phyloP scores from a whole-genome alignment of 2,113 vertebrate species.

The Blennius ocellaris region DNA sequence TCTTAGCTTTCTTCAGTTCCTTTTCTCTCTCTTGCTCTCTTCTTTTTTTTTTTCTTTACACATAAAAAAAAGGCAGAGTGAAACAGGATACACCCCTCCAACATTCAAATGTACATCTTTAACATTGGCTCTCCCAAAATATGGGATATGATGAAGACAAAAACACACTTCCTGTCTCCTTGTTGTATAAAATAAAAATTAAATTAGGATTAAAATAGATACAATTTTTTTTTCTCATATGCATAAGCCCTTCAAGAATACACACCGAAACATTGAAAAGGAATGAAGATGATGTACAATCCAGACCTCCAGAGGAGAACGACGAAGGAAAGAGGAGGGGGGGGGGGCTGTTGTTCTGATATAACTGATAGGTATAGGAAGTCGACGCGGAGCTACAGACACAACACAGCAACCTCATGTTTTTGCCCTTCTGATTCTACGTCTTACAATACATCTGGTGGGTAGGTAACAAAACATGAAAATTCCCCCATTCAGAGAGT shows the following conservation, averaged over 20 bases:
- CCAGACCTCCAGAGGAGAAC: constrained; percentile 55
- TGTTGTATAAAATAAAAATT: constrained; percentile 69
- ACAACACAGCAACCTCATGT: constrained; percentile 33
- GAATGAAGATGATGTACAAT: constrained; percentile 71
- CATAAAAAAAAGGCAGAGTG: constrained; percentile 73
- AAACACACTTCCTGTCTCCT: constrained; percentile 49
- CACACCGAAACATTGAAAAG: constrained; percentile 59
- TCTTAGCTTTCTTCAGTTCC: constrained; percentile 31
- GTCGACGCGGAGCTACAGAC: constrained; percentile 39
- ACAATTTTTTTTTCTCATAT: constrained; percentile 55
- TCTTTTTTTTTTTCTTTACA: constrained; percentile 35
- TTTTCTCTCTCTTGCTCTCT: constrained; percentile 14
- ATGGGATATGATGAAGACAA: constrained; percentile 60
- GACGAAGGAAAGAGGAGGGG: too few species aligned
- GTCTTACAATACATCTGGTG: constrained; percentile 53
- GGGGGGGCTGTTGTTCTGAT: constrained; percentile 29
- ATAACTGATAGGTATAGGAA: constrained; percentile 21
- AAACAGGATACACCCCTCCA: constrained; percentile 63
- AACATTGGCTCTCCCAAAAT: constrained; percentile 69
- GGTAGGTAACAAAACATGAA: constrained; percentile 30
- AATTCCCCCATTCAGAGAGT: constrained; percentile 5
- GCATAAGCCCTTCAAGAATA: constrained; percentile 84
- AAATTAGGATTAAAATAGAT: constrained; percentile 71
- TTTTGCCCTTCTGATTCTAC: constrained; percentile 62
- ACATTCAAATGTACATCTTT: constrained; percentile 82